A percentile compares a stretch with the other conserved stretches of the same genome.
Evolutionary conservation across 2,888 invertebrate species (phyloP).

Genomic region (Calephelis perditalis): DNA sequence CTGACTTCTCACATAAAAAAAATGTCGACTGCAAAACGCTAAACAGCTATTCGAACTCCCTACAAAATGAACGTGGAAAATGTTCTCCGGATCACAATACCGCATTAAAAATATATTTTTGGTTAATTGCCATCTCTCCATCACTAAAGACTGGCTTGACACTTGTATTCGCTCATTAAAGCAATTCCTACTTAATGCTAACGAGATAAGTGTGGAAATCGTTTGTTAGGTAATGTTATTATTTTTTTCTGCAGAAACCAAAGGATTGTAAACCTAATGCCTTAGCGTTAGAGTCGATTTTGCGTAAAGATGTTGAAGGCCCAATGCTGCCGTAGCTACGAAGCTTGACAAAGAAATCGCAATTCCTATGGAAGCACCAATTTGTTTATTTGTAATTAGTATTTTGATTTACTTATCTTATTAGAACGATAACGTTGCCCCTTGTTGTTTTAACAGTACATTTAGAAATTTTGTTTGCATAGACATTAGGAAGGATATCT

Average conservation of each 20-base stretch:
- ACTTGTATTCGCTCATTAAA: slow-evolving; percentile 18
- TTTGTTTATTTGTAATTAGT: slow-evolving; percentile 16
- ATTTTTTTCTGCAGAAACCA: slow-evolving; percentile 28
- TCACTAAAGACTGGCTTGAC: slow-evolving; percentile 26
- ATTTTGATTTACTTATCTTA: slow-evolving; percentile 6
- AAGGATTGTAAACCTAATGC: slow-evolving; percentile 31
- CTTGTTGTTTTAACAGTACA: slow-evolving; percentile 3
- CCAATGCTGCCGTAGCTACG: slow-evolving; percentile 17
- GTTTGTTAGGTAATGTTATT: slow-evolving; percentile 35
- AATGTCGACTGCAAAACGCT: background rate
- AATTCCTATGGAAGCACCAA: slow-evolving; percentile 24
- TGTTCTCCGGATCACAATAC: slow-evolving; percentile 13
- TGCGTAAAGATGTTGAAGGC: slow-evolving; percentile 27
- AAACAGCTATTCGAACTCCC: slow-evolving; percentile 6
- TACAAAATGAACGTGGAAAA: slow-evolving; percentile 18
- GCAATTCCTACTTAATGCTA: slow-evolving; percentile 39
- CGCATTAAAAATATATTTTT: slow-evolving; percentile 12
- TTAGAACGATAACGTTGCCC: background rate
- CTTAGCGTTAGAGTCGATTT: slow-evolving; percentile 24
- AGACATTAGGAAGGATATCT: too few relatives aligned
- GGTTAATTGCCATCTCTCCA: slow-evolving; percentile 23
- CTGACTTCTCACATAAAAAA: too few relatives aligned
- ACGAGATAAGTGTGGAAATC: slow-evolving; percentile 43
- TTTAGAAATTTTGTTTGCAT: too few relatives aligned
- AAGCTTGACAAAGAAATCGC: slow-evolving; percentile 32